Evolutionary conservation across 2,888 invertebrate species (phyloP), one percentile per base, ranked within the genome.

Genomic region (Metopia argyrocephala): DNA sequence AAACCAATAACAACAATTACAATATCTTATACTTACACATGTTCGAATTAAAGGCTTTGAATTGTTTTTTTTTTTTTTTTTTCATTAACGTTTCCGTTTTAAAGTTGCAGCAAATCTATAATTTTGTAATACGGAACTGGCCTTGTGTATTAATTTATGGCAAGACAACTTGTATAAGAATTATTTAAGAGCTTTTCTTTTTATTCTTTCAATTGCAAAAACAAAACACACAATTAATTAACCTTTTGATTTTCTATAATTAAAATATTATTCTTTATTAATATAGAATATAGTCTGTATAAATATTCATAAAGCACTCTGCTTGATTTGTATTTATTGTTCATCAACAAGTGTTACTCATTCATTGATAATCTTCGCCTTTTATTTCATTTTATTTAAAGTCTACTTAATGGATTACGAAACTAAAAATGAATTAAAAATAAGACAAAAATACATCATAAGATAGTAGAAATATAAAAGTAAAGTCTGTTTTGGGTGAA

Each of bases 31-130:
- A n/a, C n/a, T n/a, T n/a, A n/a, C n/a, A n/a, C n/a, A n/a, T n/a
- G n/a, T n/a, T n/a, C n/a, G n/a, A 56, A 56, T 56, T 27, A 56
- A 27, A 56, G 56, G 56, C 56, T 56, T 56, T n/a, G n/a, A n/a
- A n/a, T n/a, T n/a, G n/a, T n/a, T n/a, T n/a, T n/a, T 56, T 27
- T n/a, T 4, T 56, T 27, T 56, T 56, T 28, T 2, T 15, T 38
- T 38, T 15, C 9, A 38, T 12, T 15, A 15, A 38, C 38, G 4
- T 38, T 38, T 38, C 38, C 38, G 38, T 38, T 38, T 38, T 38
- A 38, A 2, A 38, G 38, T 38, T 38, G 38, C 38, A 38, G 38
- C 5, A 18, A 25, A 56, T n/a, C 15, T 27, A 18, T 28, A n/a
- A 27, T 18, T 18, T n/a, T 56, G 56, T n/a, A 27, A 18, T 56